These are phyloP conservation scores for Anguilla japonica DNA, from an alignment of 2,113 vertebrate species.

Conservation along the genomic window DNA sequence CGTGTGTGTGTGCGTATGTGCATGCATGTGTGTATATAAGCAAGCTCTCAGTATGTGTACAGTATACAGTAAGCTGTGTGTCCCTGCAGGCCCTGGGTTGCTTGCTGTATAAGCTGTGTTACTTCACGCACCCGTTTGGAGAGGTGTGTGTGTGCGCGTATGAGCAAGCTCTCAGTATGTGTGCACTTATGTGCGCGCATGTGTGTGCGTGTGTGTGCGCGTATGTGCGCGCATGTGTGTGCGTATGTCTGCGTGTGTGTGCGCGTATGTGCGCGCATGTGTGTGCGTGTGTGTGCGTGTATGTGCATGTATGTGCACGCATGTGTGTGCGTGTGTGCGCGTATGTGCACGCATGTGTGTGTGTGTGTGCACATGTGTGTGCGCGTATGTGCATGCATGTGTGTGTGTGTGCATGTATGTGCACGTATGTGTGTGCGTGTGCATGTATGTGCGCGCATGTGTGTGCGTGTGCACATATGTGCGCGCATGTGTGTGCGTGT, in stretches of 20 bases:
- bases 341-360: too few species aligned
- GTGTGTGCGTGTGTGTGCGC: neutral
- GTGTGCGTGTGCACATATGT: neutral
- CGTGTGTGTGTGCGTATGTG: too few species aligned
- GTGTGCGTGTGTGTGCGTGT: neutral
- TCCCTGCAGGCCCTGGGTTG: conserved; percentile 87
- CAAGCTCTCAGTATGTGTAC: too few species aligned
- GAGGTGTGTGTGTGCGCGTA: conserved; percentile 57
- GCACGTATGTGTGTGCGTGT: too few species aligned
- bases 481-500: conserved; percentile 59
- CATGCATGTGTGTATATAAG: too few species aligned
- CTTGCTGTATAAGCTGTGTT: conserved; percentile 97
- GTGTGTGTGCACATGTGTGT: neutral
- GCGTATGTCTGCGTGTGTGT: too few species aligned
- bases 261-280: conserved; percentile 21
- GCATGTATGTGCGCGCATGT: too few species aligned
- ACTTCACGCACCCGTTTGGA: conserved; percentile 96
- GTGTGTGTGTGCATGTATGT: too few species aligned
- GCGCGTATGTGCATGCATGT: neutral
- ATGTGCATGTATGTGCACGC: too few species aligned
- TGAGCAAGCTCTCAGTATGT: neutral
- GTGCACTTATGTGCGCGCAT: neutral
- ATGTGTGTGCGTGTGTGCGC: too few species aligned
- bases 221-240: neutral
- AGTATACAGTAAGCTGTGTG: neutral